Percentiles rank a stretch among this genome's conserved stretches.
These are phyloP conservation scores for Anoplopoma fimbria DNA, from an alignment of 2,113 vertebrate genomes.

Conservation along the genomic window DNA sequence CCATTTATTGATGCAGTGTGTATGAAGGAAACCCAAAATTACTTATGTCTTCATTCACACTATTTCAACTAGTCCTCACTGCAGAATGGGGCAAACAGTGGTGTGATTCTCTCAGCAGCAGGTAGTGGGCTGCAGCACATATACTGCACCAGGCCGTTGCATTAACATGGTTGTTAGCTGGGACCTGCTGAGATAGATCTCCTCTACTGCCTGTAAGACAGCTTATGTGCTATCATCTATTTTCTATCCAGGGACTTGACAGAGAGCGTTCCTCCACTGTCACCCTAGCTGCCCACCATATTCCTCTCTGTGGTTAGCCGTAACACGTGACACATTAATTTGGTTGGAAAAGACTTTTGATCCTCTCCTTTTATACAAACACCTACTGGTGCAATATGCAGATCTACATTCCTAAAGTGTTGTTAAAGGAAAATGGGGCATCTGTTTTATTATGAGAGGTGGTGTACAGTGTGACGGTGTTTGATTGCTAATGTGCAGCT, in stretches of 20 bases:
- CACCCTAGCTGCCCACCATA: neutral
- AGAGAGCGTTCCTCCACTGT: neutral
- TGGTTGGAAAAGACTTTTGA: neutral
- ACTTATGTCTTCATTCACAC: neutral
- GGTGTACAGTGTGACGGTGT: neutral
- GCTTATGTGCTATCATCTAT: neutral
- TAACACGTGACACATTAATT: neutral
- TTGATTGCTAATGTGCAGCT: neutral
- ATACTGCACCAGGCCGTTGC: neutral
- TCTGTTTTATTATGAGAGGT: neutral
- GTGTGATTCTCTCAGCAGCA: neutral
- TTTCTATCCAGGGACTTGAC: neutral
- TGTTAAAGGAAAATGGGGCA: neutral
- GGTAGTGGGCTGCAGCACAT: neutral
- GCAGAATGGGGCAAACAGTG: neutral
- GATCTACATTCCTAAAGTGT: neutral
- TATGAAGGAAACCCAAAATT: neutral
- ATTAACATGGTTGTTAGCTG: constrained; percentile 32
- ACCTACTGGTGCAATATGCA: too few species aligned
- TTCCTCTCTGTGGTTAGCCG: neutral
- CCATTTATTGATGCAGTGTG: neutral
- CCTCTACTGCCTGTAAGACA: neutral
- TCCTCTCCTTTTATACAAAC: neutral
- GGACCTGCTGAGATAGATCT: neutral
- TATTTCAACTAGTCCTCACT: neutral